These are phyloP conservation scores for Passer domesticus DNA, from an alignment of 2,113 vertebrate genomes.

Conservation along the genomic window DNA sequence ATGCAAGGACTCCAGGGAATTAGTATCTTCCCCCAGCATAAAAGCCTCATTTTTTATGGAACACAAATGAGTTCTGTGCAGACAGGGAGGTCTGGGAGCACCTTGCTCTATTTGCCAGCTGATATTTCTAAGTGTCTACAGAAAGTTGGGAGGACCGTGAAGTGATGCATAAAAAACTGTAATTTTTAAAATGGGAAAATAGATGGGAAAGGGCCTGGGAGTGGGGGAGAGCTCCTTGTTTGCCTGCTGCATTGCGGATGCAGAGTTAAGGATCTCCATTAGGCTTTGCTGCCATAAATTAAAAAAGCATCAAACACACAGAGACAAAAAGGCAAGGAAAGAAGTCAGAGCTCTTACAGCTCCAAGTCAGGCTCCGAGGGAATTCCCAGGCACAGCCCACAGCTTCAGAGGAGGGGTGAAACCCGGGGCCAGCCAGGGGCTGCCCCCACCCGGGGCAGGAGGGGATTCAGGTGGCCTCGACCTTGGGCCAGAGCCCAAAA, in stretches of 20 bases:
- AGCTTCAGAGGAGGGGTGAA: fast-evolving
- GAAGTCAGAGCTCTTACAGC: not conserved
- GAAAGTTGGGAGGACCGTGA: not conserved
- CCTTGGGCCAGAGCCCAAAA: not conserved
- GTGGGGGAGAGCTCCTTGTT: not conserved
- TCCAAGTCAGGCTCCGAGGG: fast-evolving
- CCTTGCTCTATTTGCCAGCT: not conserved
- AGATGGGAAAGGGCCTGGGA: not conserved
- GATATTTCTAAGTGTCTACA: not conserved
- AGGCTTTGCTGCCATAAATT: not conserved
- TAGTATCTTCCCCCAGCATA: not conserved
- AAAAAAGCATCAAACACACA: not conserved
- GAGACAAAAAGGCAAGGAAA: not conserved
- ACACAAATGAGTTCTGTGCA: not conserved
- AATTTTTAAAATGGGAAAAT: not conserved
- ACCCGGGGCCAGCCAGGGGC: not conserved
- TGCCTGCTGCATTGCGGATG: conserved; percentile 17
- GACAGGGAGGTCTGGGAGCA: not conserved
- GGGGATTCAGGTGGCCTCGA: not conserved
- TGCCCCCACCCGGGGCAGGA: not conserved
- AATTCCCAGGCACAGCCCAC: fast-evolving
- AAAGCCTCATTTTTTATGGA: not conserved
- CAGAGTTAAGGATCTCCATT: not conserved
- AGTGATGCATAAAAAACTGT: not conserved
- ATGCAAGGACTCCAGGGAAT: not conserved